Conservation (phyloP, 2,888 invertebrate genomes). For the Volucella inflata region DNA sequence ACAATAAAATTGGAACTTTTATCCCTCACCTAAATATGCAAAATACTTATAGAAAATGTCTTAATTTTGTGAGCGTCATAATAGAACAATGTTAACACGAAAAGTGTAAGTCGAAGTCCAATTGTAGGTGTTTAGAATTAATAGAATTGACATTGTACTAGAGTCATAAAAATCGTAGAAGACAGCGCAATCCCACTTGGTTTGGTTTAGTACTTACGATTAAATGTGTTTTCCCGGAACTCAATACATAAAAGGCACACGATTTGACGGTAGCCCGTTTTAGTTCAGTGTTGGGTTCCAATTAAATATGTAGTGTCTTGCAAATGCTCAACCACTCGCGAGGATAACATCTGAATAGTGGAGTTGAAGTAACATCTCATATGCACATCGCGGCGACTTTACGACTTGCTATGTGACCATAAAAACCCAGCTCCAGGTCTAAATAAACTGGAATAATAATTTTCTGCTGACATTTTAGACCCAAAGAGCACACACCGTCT, state of each 20-base stretch:
- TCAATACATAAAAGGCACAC: conserved; percentile 61
- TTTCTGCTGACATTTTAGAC: conserved; percentile 72
- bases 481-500: conserved; percentile 51
- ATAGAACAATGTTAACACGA: conserved; percentile 19
- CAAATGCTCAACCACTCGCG: conserved; percentile 35
- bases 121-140: conserved; percentile 33
- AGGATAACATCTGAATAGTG: conserved; percentile 67
- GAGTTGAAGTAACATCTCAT: conserved; percentile 52
- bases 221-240: conserved; percentile 70
- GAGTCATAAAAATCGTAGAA: conserved; percentile 49
- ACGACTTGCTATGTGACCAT: conserved; percentile 72
- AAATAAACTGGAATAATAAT: conserved; percentile 72
- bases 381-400: conserved; percentile 68
- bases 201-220: background rate
- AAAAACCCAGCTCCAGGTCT: conserved; percentile 59
- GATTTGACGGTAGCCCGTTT: conserved; percentile 63
- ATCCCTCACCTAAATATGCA: conserved; percentile 26
- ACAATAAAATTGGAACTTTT: conserved; percentile 54
- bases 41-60: conserved; percentile 67
- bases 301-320: conserved; percentile 60
- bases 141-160: conserved; percentile 32
- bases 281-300: conserved; percentile 69
- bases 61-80: conserved; percentile 45
- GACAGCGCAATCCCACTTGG: conserved; percentile 36
- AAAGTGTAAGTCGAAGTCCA: background rate